Base-by-base conservation (phyloP, 2,888 invertebrate species). In the Copidosoma aretas region DNA sequence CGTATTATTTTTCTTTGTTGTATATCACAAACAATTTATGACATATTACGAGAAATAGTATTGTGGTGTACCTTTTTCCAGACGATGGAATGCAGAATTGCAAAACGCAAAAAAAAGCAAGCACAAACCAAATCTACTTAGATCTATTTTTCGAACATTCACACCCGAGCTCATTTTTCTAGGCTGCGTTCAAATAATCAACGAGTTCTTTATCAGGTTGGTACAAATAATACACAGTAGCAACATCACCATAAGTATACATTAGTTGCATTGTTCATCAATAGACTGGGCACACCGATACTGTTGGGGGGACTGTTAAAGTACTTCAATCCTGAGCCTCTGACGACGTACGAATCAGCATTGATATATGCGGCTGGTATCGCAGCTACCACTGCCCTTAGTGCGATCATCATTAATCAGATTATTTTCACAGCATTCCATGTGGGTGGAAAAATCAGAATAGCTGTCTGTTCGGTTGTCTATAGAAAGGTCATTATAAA, bases 401-500 rank as follows among this genome's bases (percentile, higher is more conserved):
- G 86, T 76, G 89, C 88, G 17, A 84, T 91, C 74, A 84, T 89
- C 19, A 87, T 89, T 76, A 91, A 91, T 81, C 91, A 91, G 79
- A 87, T 89, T 61, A 86, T 90, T 43, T 89, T 89, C 79, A 87
- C 87, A 65, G 90, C 90, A 10, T 90, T 90, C 76, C 91, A 92
- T 78, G 88, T 92, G 57, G 95, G 95, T 39, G 92, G 94, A 90
- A 89, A 90, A 84, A 88, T 94, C 63, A 87, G 95, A 74, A 89
- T 94, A 1, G 93, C 94, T 0, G 90, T 91, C 62, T 93, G 94
- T 79, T 91, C 93, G 2, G 85, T 95, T 17, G 89, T 96, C 67
- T 95, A 93, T 80, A 89, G 93, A 85, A 96, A 96, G 89, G 94
- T 94, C 83, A 78, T 79, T 24, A 43, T n/a, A 12, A 1, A n/a